Percentiles rank a stretch among this genome's conserved stretches.
phyloP scores from a whole-genome alignment of 37 sponge, comb jelly and placozoan species.

The Aphrocallistes beatrix region DNA sequence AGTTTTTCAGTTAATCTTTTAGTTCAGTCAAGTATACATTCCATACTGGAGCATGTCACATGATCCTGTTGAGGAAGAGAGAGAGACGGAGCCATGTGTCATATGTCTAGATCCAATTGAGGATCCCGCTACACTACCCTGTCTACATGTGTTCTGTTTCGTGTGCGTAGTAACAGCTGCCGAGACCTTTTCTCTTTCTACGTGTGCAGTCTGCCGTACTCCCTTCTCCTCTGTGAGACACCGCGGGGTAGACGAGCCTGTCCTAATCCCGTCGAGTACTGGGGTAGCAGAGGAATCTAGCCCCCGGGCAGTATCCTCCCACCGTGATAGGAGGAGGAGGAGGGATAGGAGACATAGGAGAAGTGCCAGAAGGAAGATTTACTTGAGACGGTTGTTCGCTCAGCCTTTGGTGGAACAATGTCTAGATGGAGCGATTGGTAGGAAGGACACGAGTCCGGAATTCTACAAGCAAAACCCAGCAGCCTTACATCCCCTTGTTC shows the following conservation, averaged over 20 bases:
- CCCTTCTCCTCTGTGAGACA: neutral
- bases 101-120: constrained; percentile 12
- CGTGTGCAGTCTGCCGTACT: neutral
- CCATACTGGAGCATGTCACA: too few species aligned
- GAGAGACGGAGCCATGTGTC: neutral
- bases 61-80: too few species aligned
- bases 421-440: neutral
- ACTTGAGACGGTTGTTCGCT: neutral
- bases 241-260: neutral
- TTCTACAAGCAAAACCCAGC: neutral
- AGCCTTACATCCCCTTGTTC: neutral
- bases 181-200: neutral
- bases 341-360: neutral
- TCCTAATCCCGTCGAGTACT: neutral
- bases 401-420: neutral
- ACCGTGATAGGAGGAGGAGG: neutral
- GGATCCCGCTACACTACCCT: neutral
- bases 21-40: too few species aligned
- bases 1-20: too few species aligned
- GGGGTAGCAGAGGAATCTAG: neutral
- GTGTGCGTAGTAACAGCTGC: neutral
- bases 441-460: neutral
- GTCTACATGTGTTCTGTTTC: neutral
- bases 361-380: neutral
- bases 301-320: neutral